Conservation (phyloP, 2,888 invertebrate genomes). For the Nebria brevicollis region DNA sequence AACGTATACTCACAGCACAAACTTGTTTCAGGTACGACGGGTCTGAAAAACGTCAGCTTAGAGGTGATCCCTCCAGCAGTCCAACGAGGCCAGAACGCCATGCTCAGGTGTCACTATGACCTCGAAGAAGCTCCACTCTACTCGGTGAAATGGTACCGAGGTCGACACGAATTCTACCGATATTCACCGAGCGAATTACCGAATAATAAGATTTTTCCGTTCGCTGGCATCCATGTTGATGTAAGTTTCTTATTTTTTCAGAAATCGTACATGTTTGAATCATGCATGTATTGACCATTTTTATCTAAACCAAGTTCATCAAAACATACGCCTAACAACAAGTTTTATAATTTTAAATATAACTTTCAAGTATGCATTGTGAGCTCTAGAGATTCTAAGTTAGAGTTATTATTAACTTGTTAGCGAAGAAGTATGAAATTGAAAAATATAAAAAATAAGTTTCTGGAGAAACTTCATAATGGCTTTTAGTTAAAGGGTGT, state of each 20-base stretch:
- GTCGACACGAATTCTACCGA: constrained; percentile 84
- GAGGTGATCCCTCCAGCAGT: constrained; percentile 77
- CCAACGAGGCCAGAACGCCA: constrained; percentile 74
- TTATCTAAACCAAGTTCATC: not conserved
- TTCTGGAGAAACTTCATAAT: not conserved
- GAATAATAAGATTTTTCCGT: constrained; percentile 76
- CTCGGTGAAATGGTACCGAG: constrained; percentile 89
- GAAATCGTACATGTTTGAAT: not conserved
- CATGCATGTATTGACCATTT: not conserved
- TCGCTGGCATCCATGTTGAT: constrained; percentile 81
- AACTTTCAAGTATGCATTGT: too few relatives aligned
- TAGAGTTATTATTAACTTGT: not conserved
- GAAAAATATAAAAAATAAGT: not conserved
- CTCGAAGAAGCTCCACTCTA: constrained; percentile 81
- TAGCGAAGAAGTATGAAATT: not conserved
- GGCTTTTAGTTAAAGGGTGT: not conserved
- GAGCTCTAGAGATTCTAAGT: too few relatives aligned
- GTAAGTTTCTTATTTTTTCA: constrained; percentile 69
- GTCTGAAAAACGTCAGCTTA: constrained; percentile 77
- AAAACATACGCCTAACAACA: not conserved
- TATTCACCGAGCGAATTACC: constrained; percentile 81
- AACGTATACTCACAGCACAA: not conserved
- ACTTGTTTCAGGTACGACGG: constrained; percentile 67
- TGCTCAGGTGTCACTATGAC: constrained; percentile 79
- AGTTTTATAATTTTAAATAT: too few relatives aligned